phyloP scores from a whole-genome alignment of 2,797 vertebrate genomes.

The Hydrocynus forskahlii region DNA sequence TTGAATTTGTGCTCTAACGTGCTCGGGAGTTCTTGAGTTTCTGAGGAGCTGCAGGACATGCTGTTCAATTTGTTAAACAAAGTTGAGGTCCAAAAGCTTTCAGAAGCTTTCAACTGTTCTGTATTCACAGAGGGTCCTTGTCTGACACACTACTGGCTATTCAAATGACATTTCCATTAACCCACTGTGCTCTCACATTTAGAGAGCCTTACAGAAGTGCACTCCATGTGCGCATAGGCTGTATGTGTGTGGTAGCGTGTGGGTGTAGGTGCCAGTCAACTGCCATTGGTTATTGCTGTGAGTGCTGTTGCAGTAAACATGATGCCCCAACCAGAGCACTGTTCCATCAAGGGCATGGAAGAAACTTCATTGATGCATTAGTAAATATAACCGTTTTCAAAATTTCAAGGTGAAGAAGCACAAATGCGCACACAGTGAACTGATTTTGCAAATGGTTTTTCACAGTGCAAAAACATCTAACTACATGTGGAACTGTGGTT shows the following conservation, averaged over 20 bases:
- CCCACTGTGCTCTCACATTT: constrained; percentile 29
- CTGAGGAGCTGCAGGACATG: constrained; percentile 26
- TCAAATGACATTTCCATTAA: constrained; percentile 57
- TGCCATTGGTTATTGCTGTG: neutral
- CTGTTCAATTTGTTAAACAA: constrained; percentile 52
- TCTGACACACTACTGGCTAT: constrained; percentile 40
- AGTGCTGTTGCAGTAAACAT: neutral
- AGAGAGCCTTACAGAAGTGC: neutral
- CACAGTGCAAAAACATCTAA: neutral
- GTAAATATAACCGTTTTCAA: neutral
- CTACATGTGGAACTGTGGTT: neutral
- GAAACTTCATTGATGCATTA: neutral
- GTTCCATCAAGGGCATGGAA: neutral
- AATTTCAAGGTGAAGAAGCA: neutral
- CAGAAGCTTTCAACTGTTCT: constrained; percentile 36
- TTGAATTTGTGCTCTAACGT: constrained; percentile 13
- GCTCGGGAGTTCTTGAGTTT: constrained; percentile 18
- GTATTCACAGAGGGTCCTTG: constrained; percentile 43
- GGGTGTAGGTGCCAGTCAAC: neutral
- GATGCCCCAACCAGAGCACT: neutral
- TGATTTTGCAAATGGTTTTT: neutral
- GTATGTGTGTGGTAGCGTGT: neutral
- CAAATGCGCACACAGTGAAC: neutral
- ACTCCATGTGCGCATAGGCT: neutral
- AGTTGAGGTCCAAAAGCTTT: constrained; percentile 36